Percentiles rank a stretch among this genome's conserved stretches.
Evolutionary conservation across 2,888 invertebrate species (phyloP).

Genomic region (Pristionchus entomophagus): DNA sequence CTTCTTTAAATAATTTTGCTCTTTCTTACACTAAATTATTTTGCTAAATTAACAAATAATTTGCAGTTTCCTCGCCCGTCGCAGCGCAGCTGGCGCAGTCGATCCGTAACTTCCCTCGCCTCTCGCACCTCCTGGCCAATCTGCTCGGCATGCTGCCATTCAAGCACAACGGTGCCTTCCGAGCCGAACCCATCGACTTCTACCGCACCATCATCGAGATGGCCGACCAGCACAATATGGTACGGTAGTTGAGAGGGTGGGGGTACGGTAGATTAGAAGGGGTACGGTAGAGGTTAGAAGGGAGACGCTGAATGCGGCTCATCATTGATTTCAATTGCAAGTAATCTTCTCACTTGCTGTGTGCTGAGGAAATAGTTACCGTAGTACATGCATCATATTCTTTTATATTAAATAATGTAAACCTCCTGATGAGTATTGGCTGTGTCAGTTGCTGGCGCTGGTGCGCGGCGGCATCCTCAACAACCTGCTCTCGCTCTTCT

Average conservation of each 20-base stretch:
- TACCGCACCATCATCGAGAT: background rate
- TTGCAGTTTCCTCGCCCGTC: background rate
- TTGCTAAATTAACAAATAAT: too few species aligned
- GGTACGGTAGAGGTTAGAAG: too few species aligned
- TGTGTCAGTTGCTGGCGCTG: background rate
- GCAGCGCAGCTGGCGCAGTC: background rate
- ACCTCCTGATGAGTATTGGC: too few species aligned
- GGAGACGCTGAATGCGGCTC: too few species aligned
- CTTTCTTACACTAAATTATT: too few species aligned
- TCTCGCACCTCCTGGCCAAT: slow-evolving; percentile 5
- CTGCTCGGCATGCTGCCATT: slow-evolving; percentile 24
- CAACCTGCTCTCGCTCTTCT: background rate
- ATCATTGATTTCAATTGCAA: too few species aligned
- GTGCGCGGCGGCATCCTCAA: slow-evolving; percentile 17
- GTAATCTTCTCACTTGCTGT: too few species aligned
- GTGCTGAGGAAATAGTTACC: too few species aligned
- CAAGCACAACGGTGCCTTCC: slow-evolving; percentile 16
- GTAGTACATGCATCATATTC: too few species aligned
- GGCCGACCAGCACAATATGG: background rate
- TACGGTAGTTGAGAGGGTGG: background rate
- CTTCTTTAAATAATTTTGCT: too few species aligned
- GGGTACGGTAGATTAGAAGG: background rate
- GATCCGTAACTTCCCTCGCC: slow-evolving; percentile 18
- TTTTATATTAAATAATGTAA: too few species aligned
- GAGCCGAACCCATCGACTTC: background rate